Conservation (phyloP, 2,888 invertebrate species). For the Nysson spinosus region DNA sequence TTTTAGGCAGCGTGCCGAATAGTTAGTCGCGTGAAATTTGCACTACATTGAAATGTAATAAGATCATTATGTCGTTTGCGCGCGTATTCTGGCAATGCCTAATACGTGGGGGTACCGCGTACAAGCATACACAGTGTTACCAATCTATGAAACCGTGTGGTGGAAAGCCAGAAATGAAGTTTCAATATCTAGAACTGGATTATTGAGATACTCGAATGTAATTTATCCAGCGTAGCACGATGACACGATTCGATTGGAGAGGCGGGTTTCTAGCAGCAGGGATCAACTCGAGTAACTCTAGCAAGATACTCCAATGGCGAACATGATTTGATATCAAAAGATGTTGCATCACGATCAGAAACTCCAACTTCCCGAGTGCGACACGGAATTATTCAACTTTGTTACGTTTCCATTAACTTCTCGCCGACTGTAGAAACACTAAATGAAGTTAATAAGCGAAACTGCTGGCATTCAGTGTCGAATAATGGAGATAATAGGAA, state of each 20-base stretch:
- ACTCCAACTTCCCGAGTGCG: neutral
- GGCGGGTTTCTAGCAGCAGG: slow-evolving; percentile 39
- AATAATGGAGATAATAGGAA: no score
- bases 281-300: slow-evolving; percentile 21
- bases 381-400: neutral
- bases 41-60: neutral
- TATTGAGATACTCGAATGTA: slow-evolving; percentile 1
- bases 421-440: no score
- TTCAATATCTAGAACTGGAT: neutral
- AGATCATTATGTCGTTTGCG: slow-evolving; percentile 6
- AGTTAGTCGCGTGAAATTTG: neutral
- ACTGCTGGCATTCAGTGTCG: no score
- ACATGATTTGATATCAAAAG: slow-evolving; percentile 12
- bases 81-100: neutral
- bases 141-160: neutral
- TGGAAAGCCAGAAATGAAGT: neutral
- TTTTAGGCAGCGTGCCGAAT: neutral
- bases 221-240: slow-evolving; percentile 7
- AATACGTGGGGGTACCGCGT: neutral
- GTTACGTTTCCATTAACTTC: neutral
- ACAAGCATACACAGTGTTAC: neutral
- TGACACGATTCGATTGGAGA: slow-evolving; percentile 5
- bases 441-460: no score
- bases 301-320: slow-evolving; percentile 22
- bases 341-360: slow-evolving; percentile 12